Base-by-base conservation (phyloP, 2,888 invertebrate genomes). In the Polydrusus pterygomalis region DNA sequence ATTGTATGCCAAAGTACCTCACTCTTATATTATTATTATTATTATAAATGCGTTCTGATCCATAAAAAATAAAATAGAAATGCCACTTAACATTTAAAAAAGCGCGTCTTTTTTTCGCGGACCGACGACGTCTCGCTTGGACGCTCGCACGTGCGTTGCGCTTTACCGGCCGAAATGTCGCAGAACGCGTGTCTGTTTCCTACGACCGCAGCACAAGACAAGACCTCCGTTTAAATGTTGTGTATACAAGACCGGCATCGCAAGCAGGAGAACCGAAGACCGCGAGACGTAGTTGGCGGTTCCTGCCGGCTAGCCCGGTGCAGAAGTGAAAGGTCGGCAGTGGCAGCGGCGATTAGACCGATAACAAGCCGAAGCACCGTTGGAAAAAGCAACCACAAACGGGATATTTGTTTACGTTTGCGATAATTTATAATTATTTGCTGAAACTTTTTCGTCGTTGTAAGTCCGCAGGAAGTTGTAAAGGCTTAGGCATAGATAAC, bases 281-380 rank as follows among this genome's bases (percentile, higher is more conserved):
- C 40, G 63, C 70, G 47, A 54, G 49, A 70, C 62, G 40, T 69
- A 25, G 68, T 68, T 69, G 68, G 40, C 70, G 63, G 70, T 70
- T 70, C 70, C 51, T 70, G 63, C 51, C 43, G 51, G 47, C 70
- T 67, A 40, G 54, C 56, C 62, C 30, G 70, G 60, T 70, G 58
- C 47, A 70, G 58, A 60, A 70, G 70, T 62, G 51, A 70, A 70
- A 70, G 70, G 70, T 70, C 70, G 70, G 15, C 60, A 20, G 47
- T 49, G 47, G 70, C 30, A 58, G 69, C 60, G 25, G 20, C 10
- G 54, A 43, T 8, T n/a, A 45, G 40, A 40, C 11, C 18, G 13
- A 51, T 34, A 20, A 56, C 51, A 11, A 65, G 64, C 25, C 47
- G 30, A 30, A 43, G 43, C n/a, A 43, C 43, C 13, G 43, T 47